Base-by-base conservation (phyloP, 2,113 vertebrate genomes). In the Cochlearius cochlearius region DNA sequence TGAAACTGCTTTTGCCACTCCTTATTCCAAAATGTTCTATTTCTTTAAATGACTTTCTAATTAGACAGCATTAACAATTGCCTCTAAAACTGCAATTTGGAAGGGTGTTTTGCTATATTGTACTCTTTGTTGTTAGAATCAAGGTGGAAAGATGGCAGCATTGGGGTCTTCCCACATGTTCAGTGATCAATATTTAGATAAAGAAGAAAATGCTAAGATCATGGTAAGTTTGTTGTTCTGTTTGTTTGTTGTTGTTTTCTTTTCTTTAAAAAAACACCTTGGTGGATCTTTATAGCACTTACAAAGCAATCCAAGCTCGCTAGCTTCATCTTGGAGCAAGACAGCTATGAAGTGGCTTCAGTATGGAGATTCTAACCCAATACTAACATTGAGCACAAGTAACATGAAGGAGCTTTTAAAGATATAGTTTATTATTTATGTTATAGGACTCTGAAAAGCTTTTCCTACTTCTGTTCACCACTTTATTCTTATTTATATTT, bases 151-250 rank as follows among this genome's bases (percentile, higher is more conserved):
- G 94, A 97, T 99, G 96, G 99, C 98, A 60, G 99, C 99, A 1
- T 80, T 99, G 95, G 99, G 99, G 64, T 99, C 99, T 38, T 99
- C 98, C 85, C 99, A 99, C 97, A 99, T 99, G 99, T 99, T 99
- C 97, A 98, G 97, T 93, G 99, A 99, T 94, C 99, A 99, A 26
- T 99, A 99, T 97, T 97, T 99, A 90, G 99, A 99, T 97, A 99
- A 99, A 98, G 99, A 99, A 97, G 99, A 99, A 98, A 99, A 99
- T 71, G 97, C 98, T 97, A 99, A 99, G 98, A 99, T 99, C 91
- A 98, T 99, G 99, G 99, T 99, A 95, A 98, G 93, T 90, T 53
- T 27, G 15, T 25, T 39, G 15, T 25, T 39, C 7, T 30, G 52
- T 15, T 53, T 26, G 25, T 20, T 11, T 49, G 3, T 7, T 52